These are phyloP conservation scores for Sicus ferrugineus DNA, from an alignment of 2,888 invertebrate genomes.

Conservation along the genomic window DNA sequence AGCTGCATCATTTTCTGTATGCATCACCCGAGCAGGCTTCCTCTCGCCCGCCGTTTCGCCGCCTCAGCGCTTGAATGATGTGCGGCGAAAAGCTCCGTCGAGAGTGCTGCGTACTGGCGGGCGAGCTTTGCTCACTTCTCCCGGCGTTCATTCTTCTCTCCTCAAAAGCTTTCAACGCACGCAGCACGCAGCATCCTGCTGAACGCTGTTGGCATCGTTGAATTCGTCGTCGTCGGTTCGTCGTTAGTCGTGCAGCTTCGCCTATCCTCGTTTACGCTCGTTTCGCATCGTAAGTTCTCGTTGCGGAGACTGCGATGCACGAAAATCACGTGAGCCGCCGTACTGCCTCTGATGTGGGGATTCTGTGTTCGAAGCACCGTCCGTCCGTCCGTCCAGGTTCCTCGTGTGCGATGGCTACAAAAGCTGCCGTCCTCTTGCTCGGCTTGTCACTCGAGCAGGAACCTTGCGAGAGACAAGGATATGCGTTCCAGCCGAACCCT, in stretches of 20 bases:
- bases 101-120: slow-evolving; percentile 36
- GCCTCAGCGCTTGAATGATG: background rate
- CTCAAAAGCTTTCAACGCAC: background rate
- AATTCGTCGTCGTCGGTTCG: background rate
- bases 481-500: too few species aligned
- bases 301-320: background rate
- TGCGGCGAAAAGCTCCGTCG: slow-evolving; percentile 33
- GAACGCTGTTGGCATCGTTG: too few species aligned
- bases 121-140: slow-evolving; percentile 30
- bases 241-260: slow-evolving; percentile 14
- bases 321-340: slow-evolving; percentile 23
- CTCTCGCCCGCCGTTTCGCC: background rate
- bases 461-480: background rate
- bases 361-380: background rate
- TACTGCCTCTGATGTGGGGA: background rate
- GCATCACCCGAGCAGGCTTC: slow-evolving; percentile 4
- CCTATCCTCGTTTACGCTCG: slow-evolving; percentile 33
- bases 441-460: slow-evolving; percentile 1
- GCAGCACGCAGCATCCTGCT: background rate
- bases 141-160: slow-evolving; percentile 25
- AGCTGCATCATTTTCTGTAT: slow-evolving; percentile 32
- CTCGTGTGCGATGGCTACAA: background rate
- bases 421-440: background rate
- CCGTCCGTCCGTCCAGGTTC: background rate
- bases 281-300: slow-evolving; percentile 4